A percentile compares a stretch with the other conserved stretches of the same genome.
Evolutionary conservation across 2,888 invertebrate genomes (phyloP).

Genomic region (Calliphora vomitoria): DNA sequence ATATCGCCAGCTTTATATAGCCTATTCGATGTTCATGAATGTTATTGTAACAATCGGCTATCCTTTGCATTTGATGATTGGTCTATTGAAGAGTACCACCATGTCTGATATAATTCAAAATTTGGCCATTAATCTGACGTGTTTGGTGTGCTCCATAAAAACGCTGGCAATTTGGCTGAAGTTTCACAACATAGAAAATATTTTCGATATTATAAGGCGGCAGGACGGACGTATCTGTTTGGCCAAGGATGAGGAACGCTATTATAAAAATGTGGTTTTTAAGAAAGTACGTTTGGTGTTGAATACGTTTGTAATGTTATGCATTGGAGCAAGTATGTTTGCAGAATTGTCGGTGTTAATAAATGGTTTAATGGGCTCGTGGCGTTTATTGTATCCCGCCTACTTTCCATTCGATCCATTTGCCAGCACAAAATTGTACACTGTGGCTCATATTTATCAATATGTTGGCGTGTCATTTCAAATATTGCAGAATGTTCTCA

Average conservation of each 20-base stretch:
- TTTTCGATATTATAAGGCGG: slow-evolving; percentile 61
- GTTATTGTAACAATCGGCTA: slow-evolving; percentile 66
- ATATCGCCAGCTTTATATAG: slow-evolving; percentile 45
- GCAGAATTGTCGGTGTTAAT: slow-evolving; percentile 42
- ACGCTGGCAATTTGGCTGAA: slow-evolving; percentile 67
- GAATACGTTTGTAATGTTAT: slow-evolving; percentile 10
- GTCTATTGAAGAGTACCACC: slow-evolving; percentile 59
- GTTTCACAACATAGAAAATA: slow-evolving; percentile 55
- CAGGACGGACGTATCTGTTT: slow-evolving; percentile 53
- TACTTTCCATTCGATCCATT: slow-evolving; percentile 73
- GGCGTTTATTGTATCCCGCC: slow-evolving; percentile 73
- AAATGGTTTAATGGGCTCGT: slow-evolving; percentile 55
- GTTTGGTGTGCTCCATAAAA: slow-evolving; percentile 68
- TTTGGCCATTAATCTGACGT: slow-evolving; percentile 68
- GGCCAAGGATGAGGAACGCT: slow-evolving; percentile 43
- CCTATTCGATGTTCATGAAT: slow-evolving; percentile 68
- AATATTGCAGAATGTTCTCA: slow-evolving; percentile 66
- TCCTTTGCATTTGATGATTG: slow-evolving; percentile 74
- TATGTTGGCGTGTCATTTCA: slow-evolving; percentile 64
- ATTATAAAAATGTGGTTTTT: slow-evolving; percentile 38
- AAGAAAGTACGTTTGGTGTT: slow-evolving; percentile 29
- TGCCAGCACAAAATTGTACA: slow-evolving; percentile 32
- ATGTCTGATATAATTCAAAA: slow-evolving; percentile 69
- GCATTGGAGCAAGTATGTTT: neutral
- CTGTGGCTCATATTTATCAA: slow-evolving; percentile 71